Evolutionary conservation across 2,797 vertebrate species (phyloP), one percentile per base, ranked within the genome.

Genomic region (Sebastes reedi): DNA sequence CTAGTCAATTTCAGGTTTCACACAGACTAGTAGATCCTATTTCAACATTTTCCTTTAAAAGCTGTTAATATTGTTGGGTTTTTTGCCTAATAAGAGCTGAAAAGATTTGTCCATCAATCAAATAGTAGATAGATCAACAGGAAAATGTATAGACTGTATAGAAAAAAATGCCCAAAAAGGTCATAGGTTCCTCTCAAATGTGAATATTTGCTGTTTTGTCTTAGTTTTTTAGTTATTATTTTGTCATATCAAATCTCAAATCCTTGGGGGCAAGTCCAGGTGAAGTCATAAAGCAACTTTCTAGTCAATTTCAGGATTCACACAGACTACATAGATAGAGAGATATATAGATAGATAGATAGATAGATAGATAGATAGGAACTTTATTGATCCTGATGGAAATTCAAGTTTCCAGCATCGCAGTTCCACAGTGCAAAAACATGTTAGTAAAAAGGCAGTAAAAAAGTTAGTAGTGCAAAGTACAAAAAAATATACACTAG

Each of bases 11-110:
- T 39, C 5, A 2, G 0, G 36, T 39, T 39, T 39, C 36, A 14
- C 36, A 39, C 13, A 39, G 7, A 39, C 36, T 39, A 39, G 36
- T 39, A 39, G 36, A 39, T 5, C 6, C 36, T 39, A 14, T 39
- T 39, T 39, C 6, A 20, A 24, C 2, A 27, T 20, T 10, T 46
- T 46, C 14, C 62, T 42, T 65, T 9, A 42, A 39, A 9, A 39
- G 13, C 7, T 65, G 0, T 39, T 24, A 16, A 0, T 36, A 13
- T 14, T n/a, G n/a, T n/a, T n/a, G n/a, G n/a, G n/a, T 14, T 16
- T 7, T 16, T 46, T 66, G 34, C 8, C 25, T 25, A 34, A 62
- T 62, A 13, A 12, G 20, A 22, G 60, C 20, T 12, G 5, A 62
- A 22, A 22, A 14, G 1, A 24, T 39, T 14, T 24, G 32, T 24